Base-by-base conservation (phyloP, 2,888 invertebrate genomes). In the Deilephila porcellus region DNA sequence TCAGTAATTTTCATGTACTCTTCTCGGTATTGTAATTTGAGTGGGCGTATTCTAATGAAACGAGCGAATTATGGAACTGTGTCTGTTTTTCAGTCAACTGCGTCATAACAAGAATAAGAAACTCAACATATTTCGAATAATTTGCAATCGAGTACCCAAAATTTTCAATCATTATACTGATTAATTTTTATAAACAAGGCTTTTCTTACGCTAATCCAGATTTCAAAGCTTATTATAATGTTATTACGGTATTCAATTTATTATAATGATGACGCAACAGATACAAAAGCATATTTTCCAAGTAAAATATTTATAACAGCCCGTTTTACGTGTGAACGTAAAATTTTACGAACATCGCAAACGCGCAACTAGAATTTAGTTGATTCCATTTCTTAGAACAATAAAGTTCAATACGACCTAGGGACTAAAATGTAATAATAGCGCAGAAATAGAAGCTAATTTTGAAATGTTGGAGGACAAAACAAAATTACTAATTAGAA, bases 261-360 rank as follows among this genome's bases (percentile, higher is more conserved):
- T 45, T 45, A 20, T 20, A 20, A 64, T 64, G 8, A 14, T 45
- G 45, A 67, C 25, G 25, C 20, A 25, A 60, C 37, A 25, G 52
- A 52, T 20, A 64, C 20, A 64, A 14, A 64, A 64, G 37, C 20
- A 20, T 20, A 14, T 20, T 67, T 25, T 67, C 14, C 25, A 67
- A 67, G 25, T 67, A 17, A 56, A n/a, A 52, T 52, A 67, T 67
- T 52, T 67, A 67, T 67, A 67, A 52, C 5, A 5, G 25, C 25
- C 67, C 45, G 52, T 67, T 67, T 67, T 67, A 52, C 52, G 45
- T 25, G 67, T 67, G 67, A 52, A 67, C 67, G 67, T 67, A 45
- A 67, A 67, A 25, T 52, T 67, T 67, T 67, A 67, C 67, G 67
- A 67, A 52, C 67, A 67, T 45, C 14, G 45, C 25, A 6, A 67